Conservation (phyloP, 2,797 vertebrate species). For the Molossus alvarezi region DNA sequence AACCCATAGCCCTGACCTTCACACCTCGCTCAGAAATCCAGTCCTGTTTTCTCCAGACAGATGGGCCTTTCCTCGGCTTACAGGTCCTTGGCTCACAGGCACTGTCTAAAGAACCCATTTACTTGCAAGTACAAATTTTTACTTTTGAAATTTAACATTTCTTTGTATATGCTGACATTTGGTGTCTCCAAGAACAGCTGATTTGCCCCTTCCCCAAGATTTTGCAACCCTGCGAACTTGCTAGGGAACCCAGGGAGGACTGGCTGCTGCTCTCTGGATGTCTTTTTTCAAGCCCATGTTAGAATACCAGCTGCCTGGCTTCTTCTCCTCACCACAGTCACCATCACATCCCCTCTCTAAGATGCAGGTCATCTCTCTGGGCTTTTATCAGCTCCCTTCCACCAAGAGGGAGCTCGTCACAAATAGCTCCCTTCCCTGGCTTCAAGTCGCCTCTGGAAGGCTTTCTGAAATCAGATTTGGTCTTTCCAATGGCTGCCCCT, state of each 20-base stretch:
- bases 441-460: not conserved
- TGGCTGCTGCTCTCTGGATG: not conserved
- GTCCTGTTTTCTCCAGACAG: not conserved
- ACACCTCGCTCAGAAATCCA: not conserved
- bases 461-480: constrained; percentile 30
- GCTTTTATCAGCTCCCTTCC: not conserved
- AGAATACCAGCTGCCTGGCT: not conserved
- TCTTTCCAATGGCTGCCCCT: not conserved
- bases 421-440: not conserved
- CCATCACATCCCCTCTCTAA: not conserved
- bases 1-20: not conserved
- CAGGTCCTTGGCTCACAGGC: not conserved
- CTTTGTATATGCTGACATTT: constrained; percentile 15
- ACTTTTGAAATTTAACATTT: constrained; percentile 36
- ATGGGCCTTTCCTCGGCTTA: not conserved
- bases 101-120: not conserved
- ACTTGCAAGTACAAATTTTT: not conserved
- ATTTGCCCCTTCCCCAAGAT: not conserved
- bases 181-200: not conserved
- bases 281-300: not conserved
- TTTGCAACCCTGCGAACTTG: not conserved
- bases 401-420: not conserved
- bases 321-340: not conserved
- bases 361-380: not conserved
- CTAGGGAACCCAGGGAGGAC: not conserved